Evolutionary conservation across 1,140 invertebrate genomes (phyloP).

Genomic region (Mactra quadrangularis): DNA sequence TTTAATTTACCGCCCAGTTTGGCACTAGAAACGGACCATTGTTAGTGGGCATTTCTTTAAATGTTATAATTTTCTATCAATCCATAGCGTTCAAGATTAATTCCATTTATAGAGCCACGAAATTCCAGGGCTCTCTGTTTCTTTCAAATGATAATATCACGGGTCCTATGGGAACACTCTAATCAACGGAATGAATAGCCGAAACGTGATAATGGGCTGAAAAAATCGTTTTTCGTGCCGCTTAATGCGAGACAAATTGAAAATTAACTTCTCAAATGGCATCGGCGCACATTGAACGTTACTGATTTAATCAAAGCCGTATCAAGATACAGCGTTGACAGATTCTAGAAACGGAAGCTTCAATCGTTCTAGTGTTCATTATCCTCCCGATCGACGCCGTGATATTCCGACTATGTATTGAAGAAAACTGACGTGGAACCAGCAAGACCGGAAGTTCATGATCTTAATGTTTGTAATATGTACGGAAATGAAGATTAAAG

Average conservation of each 20-base stretch:
- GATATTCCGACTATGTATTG: too few relatives aligned
- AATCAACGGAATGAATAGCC: conserved; percentile 57
- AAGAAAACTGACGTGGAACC: not conserved
- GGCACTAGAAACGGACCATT: conserved; percentile 45
- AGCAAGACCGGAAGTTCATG: too few relatives aligned
- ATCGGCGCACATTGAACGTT: conserved; percentile 52
- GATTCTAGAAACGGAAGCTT: conserved; percentile 24
- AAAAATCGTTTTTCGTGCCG: conserved; percentile 57
- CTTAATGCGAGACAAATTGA: conserved; percentile 64
- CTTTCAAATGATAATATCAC: conserved; percentile 61
- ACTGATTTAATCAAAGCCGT: conserved; percentile 61
- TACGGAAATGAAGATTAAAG: too few relatives aligned
- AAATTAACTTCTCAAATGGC: conserved; percentile 64
- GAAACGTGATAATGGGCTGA: conserved; percentile 57
- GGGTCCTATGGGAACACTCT: conserved; percentile 36
- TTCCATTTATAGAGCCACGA: conserved; percentile 55
- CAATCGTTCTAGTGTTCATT: conserved; percentile 9
- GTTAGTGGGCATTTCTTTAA: conserved; percentile 50
- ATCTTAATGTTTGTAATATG: too few relatives aligned
- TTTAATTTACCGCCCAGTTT: conserved; percentile 52
- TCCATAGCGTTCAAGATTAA: conserved; percentile 48
- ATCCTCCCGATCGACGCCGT: not conserved
- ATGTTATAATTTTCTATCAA: conserved; percentile 62
- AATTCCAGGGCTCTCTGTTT: not conserved
- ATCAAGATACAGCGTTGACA: conserved; percentile 48